Base-by-base conservation (phyloP, 1,140 invertebrate genomes). In the Diprion similis region DNA sequence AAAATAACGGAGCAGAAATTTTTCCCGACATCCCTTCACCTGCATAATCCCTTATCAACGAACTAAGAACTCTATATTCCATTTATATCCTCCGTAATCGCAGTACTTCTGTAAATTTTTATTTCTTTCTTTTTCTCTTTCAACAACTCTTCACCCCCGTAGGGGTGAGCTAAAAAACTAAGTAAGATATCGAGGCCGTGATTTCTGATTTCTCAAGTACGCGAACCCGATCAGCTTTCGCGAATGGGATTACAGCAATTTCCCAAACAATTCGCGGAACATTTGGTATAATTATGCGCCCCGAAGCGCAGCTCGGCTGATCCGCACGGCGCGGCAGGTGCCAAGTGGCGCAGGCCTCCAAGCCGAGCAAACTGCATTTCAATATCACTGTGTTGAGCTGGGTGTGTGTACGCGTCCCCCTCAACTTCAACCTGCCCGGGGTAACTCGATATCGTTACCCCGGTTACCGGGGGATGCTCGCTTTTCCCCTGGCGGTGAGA, bases 381-480 rank as follows among this genome's bases (percentile, higher is more conserved):
- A 15, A 59, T 59, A 59, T 59, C 51, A 17, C 11, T 59, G 51
- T 17, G 51, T 15, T 59, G 1, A 37, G 9, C 4, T 9, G 51
- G n/a, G n/a, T 59, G 11, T 15, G 11, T 59, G 51, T 59, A 17
- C n/a, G 51, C 11, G 51, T 59, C n/a, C n/a, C 51, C 6, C 51
- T 59, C 51, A 59, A 59, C 51, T 59, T 59, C 11, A 59, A 59
- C 51, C 9, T 17, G 51, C 24, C 24, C 24, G 51, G 11, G 11
- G n/a, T 59, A 59, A 59, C 51, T 59, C 51, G 51, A 59, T 59
- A 59, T 59, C 51, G 51, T 59, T 59, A 59, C 51, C 51, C 51
- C 51, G 51, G 51, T 59, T 59, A 10, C 51, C 24, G 24, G 24
- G 24, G 24, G 24, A 37, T 59, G 51, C 51, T 13, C 51, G n/a